Conservation (phyloP, 2,797 vertebrate genomes). For the Dendrocincla tyrannina region DNA sequence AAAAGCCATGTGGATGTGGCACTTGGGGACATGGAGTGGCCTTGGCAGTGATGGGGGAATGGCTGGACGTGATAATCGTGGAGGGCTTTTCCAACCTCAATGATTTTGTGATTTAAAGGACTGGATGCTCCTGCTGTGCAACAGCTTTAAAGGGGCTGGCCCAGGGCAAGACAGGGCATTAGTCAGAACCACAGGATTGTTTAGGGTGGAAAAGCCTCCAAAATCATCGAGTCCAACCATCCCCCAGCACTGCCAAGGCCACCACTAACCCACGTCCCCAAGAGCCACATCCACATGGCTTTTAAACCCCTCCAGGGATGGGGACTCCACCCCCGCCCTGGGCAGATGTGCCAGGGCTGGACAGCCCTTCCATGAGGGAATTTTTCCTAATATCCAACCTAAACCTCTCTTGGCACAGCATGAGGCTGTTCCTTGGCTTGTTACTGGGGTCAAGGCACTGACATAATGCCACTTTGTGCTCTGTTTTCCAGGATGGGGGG, state of each 20-base stretch:
- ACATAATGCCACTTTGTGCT: background rate
- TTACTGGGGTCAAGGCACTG: background rate
- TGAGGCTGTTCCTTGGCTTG: background rate
- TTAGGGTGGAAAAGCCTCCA: background rate
- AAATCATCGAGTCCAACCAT: background rate
- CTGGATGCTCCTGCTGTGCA: background rate
- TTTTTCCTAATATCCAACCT: background rate
- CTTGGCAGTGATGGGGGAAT: background rate
- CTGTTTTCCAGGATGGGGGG: background rate
- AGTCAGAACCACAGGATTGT: no score
- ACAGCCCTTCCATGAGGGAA: background rate
- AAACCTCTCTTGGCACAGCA: background rate
- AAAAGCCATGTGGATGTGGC: background rate
- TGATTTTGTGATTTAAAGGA: background rate
- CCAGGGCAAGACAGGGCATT: background rate
- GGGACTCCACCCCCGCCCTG: background rate
- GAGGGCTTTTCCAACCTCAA: background rate
- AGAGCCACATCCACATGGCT: background rate
- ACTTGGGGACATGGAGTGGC: background rate
- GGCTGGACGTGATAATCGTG: background rate
- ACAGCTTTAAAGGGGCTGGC: background rate
- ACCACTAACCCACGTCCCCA: background rate
- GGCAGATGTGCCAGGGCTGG: background rate
- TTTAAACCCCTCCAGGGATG: background rate
- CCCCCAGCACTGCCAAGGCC: background rate